These are phyloP conservation scores for Apteryx mantelli DNA, from an alignment of 2,113 vertebrate genomes.

Conservation along the genomic window DNA sequence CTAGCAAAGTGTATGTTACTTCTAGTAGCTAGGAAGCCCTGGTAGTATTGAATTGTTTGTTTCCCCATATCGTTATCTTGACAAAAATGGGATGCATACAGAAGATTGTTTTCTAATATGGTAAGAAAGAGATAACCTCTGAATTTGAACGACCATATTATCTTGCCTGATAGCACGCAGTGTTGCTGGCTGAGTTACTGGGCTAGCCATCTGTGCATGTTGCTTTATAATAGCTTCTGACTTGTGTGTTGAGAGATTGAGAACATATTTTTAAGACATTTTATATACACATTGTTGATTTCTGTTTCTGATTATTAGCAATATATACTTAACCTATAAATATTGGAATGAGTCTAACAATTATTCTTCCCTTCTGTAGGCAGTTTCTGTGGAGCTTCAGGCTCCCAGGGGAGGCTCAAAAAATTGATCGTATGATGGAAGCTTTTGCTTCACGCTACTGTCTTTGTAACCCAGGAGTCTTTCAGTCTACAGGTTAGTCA, in stretches of 20 bases:
- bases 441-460: conserved; percentile 96
- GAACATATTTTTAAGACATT: conserved; percentile 20
- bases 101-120: conserved; percentile 49
- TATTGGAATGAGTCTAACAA: not conserved
- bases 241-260: conserved; percentile 37
- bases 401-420: conserved; percentile 96
- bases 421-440: conserved; percentile 99
- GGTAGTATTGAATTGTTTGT: not conserved
- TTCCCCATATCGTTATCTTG: conserved; percentile 40
- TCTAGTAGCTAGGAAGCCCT: conserved; percentile 18
- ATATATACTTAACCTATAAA: not conserved
- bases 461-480: conserved; percentile 95
- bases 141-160: conserved; percentile 46
- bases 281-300: not conserved
- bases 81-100: conserved; percentile 72
- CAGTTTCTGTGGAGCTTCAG: conserved; percentile 99
- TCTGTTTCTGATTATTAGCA: not conserved
- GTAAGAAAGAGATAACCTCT: conserved; percentile 26
- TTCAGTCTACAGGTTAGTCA: conserved; percentile 96
- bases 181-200: conserved; percentile 62
- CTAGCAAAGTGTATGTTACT: not conserved
- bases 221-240: conserved; percentile 59
- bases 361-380: conserved; percentile 63
- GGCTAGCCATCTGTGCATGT: conserved; percentile 70
- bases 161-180: conserved; percentile 65